Percentiles rank a stretch among this genome's conserved stretches.
Conservation (phyloP, 2,113 vertebrate species). For the Ptilonorhynchus violaceus region DNA sequence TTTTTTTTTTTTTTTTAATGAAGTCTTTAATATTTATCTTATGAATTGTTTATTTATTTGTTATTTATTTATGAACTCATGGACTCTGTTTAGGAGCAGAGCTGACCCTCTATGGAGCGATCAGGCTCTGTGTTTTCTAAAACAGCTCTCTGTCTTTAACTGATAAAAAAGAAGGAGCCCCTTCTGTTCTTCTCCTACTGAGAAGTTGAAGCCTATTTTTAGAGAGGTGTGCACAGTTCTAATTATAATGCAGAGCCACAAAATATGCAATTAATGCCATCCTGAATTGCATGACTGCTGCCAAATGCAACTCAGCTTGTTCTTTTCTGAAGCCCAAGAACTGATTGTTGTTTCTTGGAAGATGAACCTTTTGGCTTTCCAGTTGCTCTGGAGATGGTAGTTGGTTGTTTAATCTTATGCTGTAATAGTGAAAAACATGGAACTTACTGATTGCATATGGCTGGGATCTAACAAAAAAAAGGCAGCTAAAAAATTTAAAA, state of each 20-base stretch:
- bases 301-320: background rate
- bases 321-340: background rate
- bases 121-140: background rate
- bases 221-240: background rate
- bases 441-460: background rate
- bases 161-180: background rate
- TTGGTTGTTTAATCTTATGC: rapidly evolving
- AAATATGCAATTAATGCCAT: background rate
- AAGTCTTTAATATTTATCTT: background rate
- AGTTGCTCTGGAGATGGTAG: background rate
- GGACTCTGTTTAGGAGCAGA: background rate
- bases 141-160: background rate
- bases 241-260: background rate
- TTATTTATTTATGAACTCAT: background rate
- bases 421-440: background rate
- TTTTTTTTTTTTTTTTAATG: background rate
- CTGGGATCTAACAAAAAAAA: background rate
- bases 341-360: background rate
- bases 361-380: background rate
- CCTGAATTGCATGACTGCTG: background rate
- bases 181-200: background rate
- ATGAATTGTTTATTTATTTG: background rate
- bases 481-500: background rate
- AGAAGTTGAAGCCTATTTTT: background rate
- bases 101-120: background rate